Conservation (phyloP, 37 sponge, comb jelly and placozoan genomes). For the Chondrosia reniformis region DNA sequence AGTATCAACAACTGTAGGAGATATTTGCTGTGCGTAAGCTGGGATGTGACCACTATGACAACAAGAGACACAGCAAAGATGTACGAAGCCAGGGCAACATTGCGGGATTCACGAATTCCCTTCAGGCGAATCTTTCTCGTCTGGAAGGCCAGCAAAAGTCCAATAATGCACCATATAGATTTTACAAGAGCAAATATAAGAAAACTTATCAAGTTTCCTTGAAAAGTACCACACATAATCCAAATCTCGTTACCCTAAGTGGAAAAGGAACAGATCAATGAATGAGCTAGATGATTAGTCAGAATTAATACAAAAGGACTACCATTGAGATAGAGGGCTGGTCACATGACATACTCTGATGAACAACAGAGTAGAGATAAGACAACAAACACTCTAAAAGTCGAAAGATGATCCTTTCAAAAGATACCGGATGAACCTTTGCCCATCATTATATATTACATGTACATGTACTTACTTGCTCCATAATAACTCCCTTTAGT, state of each 20-base stretch:
- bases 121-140: conserved; percentile 9
- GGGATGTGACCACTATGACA: neutral
- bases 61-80: conserved; percentile 10
- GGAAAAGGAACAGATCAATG: too few relatives aligned
- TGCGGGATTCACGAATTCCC: neutral
- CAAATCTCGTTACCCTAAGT: neutral
- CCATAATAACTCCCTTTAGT: neutral
- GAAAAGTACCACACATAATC: neutral
- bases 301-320: too few relatives aligned
- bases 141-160: conserved; percentile 5
- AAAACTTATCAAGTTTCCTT: neutral
- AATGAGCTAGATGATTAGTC: too few relatives aligned
- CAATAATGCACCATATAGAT: neutral
- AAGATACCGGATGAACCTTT: too few relatives aligned
- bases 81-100: conserved; percentile 11
- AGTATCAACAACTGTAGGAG: neutral
- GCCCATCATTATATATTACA: too few relatives aligned
- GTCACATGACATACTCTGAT: too few relatives aligned
- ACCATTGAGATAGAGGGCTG: too few relatives aligned
- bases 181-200: conserved; percentile 2
- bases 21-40: neutral
- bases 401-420: too few relatives aligned
- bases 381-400: too few relatives aligned
- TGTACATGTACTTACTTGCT: neutral
- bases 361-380: too few relatives aligned